Evolutionary conservation across 2,113 vertebrate genomes (phyloP).

Genomic region (Heptranchias perlo): DNA sequence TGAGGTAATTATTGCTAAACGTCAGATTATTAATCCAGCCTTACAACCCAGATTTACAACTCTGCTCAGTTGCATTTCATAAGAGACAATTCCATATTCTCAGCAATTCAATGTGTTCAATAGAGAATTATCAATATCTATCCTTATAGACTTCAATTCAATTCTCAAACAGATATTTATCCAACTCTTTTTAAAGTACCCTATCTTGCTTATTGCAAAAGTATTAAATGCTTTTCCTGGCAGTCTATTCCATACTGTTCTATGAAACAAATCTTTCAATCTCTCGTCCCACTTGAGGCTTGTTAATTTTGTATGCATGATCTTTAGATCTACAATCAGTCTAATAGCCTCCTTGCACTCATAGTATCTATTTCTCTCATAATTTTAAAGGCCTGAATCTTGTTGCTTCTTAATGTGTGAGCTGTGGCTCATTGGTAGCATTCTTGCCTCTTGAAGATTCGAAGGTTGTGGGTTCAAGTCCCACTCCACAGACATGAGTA

Average conservation of each 20-base stretch:
- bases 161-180: slow-evolving; percentile 8
- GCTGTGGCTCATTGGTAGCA: neutral
- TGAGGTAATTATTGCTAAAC: neutral
- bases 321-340: neutral
- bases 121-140: neutral
- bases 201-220: neutral
- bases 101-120: neutral
- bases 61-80: neutral
- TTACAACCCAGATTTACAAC: neutral
- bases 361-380: neutral
- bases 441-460: neutral
- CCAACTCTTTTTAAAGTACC: neutral
- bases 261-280: neutral
- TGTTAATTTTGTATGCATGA: neutral
- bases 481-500: neutral
- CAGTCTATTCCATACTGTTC: neutral
- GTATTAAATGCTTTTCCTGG: neutral
- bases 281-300: neutral
- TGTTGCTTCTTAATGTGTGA: neutral
- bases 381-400: neutral
- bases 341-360: neutral
- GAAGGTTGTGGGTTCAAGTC: neutral
- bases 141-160: neutral
- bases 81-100: neutral
- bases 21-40: neutral